These are phyloP conservation scores for Physella acuta DNA, from an alignment of 1,140 invertebrate genomes.

Conservation along the genomic window DNA sequence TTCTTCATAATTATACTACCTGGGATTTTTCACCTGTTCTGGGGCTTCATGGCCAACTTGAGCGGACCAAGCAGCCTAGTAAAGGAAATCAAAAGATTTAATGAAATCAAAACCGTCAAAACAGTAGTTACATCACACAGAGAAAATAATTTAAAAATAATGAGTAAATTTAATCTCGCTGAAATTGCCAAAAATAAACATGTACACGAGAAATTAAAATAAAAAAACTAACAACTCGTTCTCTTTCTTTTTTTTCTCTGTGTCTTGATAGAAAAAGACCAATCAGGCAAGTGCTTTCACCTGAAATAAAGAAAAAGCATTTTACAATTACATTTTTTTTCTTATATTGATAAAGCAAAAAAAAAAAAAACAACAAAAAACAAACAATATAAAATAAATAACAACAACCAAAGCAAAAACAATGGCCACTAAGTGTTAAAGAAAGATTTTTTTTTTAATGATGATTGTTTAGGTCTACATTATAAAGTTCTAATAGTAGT, in stretches of 20 bases:
- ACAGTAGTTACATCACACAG: conserved; percentile 17
- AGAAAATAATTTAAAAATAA: conserved; percentile 1
- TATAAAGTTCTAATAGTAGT: too few relatives aligned
- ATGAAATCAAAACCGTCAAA: conserved; percentile 25
- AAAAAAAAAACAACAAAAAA: too few relatives aligned
- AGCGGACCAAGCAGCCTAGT: conserved; percentile 28
- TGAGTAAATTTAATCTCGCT: background rate
- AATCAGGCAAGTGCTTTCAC: conserved; percentile 49
- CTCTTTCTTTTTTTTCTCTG: conserved; percentile 40
- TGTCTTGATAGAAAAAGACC: conserved; percentile 42
- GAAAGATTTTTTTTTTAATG: too few relatives aligned
- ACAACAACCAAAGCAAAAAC: conserved; percentile 15
- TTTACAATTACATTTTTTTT: background rate
- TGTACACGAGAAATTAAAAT: background rate
- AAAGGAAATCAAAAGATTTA: background rate
- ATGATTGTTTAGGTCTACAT: too few relatives aligned
- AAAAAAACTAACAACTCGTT: conserved; percentile 38
- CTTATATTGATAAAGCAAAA: too few relatives aligned
- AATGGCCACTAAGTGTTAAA: too few relatives aligned
- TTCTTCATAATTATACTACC: too few relatives aligned
- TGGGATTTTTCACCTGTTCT: conserved; percentile 26
- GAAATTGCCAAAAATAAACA: background rate
- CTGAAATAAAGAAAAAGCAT: conserved; percentile 33
- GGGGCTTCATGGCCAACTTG: conserved; percentile 29
- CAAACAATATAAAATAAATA: background rate